A percentile compares a stretch with the other conserved stretches of the same genome.
Conservation (phyloP, 1,140 invertebrate genomes). For the Andrena cerasifolii region DNA sequence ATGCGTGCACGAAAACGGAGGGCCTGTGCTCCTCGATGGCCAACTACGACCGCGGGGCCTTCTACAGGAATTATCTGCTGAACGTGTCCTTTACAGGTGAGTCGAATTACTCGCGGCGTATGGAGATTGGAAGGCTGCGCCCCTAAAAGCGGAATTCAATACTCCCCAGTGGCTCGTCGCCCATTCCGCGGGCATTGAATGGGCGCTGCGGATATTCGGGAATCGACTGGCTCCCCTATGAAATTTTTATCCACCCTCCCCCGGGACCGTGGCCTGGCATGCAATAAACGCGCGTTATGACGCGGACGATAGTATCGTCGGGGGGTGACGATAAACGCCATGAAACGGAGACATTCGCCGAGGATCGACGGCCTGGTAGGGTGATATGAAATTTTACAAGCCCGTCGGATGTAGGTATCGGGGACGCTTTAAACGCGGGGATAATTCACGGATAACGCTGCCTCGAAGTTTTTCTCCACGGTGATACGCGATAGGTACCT, state of each 20-base stretch:
- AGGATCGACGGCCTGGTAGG: background rate
- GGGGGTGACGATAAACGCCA: background rate
- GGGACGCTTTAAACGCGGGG: background rate
- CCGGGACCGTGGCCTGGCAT: background rate
- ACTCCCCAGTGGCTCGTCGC: conserved; percentile 8
- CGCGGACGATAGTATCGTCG: background rate
- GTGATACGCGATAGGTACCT: too few relatives aligned
- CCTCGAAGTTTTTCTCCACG: too few relatives aligned
- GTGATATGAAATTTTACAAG: conserved; percentile 38
- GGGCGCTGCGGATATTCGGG: conserved; percentile 4
- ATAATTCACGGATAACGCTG: too few relatives aligned
- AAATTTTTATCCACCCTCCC: background rate
- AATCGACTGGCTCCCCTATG: background rate
- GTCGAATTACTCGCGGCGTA: conserved; percentile 55
- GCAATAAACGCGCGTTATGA: conserved; percentile 43
- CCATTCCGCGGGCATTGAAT: background rate
- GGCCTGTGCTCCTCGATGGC: conserved; percentile 86
- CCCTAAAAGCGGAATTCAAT: conserved; percentile 26
- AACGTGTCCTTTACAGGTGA: conserved; percentile 87
- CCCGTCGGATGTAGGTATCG: too few relatives aligned
- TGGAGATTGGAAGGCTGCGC: background rate
- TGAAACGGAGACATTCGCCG: conserved; percentile 9
- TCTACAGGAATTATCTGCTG: conserved; percentile 87
- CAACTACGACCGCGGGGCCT: conserved; percentile 85
- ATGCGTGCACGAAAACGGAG: conserved; percentile 82